Conservation (phyloP, 2,113 vertebrate species). For the Festucalex cinctus region DNA sequence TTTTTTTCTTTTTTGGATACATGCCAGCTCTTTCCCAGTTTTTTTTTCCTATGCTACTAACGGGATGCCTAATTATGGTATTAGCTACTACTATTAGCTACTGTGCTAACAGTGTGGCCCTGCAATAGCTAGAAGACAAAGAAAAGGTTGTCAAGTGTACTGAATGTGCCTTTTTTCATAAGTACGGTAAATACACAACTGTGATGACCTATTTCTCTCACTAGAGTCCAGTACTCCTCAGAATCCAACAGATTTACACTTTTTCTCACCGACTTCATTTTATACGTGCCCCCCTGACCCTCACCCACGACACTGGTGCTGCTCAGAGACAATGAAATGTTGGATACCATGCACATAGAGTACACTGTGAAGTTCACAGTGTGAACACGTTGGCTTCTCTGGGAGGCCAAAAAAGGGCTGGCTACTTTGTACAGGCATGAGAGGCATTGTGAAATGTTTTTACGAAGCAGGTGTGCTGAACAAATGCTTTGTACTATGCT, state of each 20-base stretch:
- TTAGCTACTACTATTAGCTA: too few relatives aligned
- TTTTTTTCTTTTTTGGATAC: too few relatives aligned
- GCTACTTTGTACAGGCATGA: constrained; percentile 12
- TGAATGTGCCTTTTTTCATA: constrained; percentile 2
- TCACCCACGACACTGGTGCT: too few relatives aligned
- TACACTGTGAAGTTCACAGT: too few relatives aligned
- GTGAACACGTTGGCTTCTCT: not conserved
- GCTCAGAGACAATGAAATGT: not conserved
- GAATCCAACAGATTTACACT: not conserved
- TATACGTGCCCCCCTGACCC: not conserved
- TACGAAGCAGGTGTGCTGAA: too few relatives aligned
- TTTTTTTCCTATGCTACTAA: too few relatives aligned
- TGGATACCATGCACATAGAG: constrained; percentile 9
- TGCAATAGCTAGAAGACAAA: too few relatives aligned
- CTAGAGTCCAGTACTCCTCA: constrained; percentile 47
- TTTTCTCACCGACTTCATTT: constrained; percentile 1
- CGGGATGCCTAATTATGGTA: too few relatives aligned
- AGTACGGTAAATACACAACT: constrained; percentile 17
- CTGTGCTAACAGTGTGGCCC: too few relatives aligned
- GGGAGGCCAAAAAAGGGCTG: constrained; percentile 1
- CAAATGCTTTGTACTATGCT: too few relatives aligned
- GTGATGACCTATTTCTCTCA: constrained; percentile 32
- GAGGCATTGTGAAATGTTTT: constrained; percentile 14
- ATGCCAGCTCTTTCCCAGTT: too few relatives aligned
- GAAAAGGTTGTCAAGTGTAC: not conserved